Evolutionary conservation across 2,888 invertebrate species (phyloP).

Genomic region (Drosophila anomelani): DNA sequence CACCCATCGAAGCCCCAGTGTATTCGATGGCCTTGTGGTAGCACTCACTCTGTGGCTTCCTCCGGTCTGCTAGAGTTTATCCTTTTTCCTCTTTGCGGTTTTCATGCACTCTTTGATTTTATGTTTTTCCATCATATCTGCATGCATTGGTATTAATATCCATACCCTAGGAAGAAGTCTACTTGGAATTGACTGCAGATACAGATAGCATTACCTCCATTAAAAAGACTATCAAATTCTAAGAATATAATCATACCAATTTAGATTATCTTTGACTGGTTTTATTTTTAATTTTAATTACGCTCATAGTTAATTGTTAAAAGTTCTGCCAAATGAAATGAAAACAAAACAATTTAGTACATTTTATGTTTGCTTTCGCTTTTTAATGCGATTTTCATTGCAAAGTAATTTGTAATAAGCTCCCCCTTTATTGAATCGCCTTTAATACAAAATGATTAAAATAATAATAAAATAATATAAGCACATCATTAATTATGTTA

Average conservation of each 20-base stretch:
- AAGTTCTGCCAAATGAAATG: not conserved
- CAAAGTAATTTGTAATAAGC: constrained; percentile 2
- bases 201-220: not conserved
- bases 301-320: not conserved
- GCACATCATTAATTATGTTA: constrained; percentile 3
- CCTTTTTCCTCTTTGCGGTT: constrained; percentile 5
- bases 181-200: not conserved
- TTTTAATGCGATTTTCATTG: not conserved
- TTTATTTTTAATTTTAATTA: not conserved
- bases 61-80: constrained; percentile 4
- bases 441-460: not conserved
- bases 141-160: constrained; percentile 7
- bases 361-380: not conserved
- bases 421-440: not conserved
- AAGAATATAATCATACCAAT: constrained; percentile 1
- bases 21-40: constrained; percentile 6
- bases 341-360: not conserved
- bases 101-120: constrained; percentile 34
- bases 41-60: not conserved
- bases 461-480: constrained; percentile 8
- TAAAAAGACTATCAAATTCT: not conserved
- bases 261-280: constrained; percentile 1
- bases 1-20: constrained; percentile 4
- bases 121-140: constrained; percentile 37
- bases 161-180: constrained; percentile 8